A percentile compares a stretch with the other conserved stretches of the same genome.
These are phyloP conservation scores for Chymomyza amoena DNA, from an alignment of 2,888 invertebrate genomes.

Conservation along the genomic window DNA sequence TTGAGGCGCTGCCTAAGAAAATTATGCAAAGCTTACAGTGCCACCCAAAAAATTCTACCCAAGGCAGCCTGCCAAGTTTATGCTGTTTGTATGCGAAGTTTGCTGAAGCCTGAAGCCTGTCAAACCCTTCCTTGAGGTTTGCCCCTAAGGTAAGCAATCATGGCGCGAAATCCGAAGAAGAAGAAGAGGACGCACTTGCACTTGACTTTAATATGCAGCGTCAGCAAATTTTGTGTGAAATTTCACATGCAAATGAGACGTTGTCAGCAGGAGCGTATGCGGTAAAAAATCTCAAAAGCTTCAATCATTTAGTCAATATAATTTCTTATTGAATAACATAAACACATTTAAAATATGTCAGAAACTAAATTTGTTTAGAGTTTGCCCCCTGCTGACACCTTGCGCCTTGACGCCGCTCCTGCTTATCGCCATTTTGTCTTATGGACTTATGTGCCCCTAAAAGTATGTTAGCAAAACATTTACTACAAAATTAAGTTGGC, in stretches of 20 bases:
- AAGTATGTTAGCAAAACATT: not conserved
- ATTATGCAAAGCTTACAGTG: conserved; percentile 30
- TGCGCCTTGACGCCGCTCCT: too few species aligned
- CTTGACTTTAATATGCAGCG: conserved; percentile 13
- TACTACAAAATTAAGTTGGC: not conserved
- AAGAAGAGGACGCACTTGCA: conserved; percentile 12
- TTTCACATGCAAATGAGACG: conserved; percentile 63
- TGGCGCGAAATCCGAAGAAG: not conserved
- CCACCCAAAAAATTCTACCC: conserved; percentile 5
- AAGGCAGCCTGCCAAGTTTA: conserved; percentile 14
- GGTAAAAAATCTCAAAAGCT: too few species aligned
- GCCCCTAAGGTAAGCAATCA: conserved; percentile 28
- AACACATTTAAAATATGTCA: too few species aligned
- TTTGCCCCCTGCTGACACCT: too few species aligned
- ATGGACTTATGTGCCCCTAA: not conserved
- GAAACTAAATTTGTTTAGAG: too few species aligned
- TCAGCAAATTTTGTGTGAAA: conserved; percentile 31
- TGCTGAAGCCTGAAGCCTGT: conserved; percentile 25
- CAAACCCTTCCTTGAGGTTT: conserved; percentile 45
- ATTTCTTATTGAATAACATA: too few species aligned
- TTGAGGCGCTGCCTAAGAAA: conserved; percentile 20
- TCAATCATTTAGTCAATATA: too few species aligned
- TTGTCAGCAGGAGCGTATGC: not conserved
- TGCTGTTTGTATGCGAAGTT: conserved; percentile 14
- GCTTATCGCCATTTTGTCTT: not conserved